These are phyloP conservation scores for Amphiprion ocellaris DNA, from an alignment of 2,113 vertebrate genomes.

Conservation along the genomic window DNA sequence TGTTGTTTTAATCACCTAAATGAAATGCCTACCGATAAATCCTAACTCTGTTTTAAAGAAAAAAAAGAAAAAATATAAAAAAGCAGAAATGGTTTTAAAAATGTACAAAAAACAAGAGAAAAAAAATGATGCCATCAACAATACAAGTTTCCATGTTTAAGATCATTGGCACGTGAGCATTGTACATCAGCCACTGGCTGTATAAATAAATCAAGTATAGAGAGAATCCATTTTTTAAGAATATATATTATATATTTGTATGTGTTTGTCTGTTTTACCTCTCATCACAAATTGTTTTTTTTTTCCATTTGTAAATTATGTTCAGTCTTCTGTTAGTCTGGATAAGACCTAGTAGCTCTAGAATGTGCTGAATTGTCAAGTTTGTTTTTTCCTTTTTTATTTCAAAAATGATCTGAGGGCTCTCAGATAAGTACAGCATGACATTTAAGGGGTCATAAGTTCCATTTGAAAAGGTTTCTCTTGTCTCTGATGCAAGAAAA, in stretches of 20 bases:
- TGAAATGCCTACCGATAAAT: slow-evolving; percentile 77
- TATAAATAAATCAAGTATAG: slow-evolving; percentile 86
- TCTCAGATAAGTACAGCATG: slow-evolving; percentile 67
- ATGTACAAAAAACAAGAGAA: slow-evolving; percentile 57
- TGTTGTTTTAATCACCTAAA: slow-evolving; percentile 88
- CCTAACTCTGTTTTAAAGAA: slow-evolving; percentile 79
- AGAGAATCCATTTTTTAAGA: slow-evolving; percentile 88
- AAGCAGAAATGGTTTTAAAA: slow-evolving; percentile 74
- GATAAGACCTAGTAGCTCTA: slow-evolving; percentile 78
- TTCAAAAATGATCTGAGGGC: slow-evolving; percentile 69
- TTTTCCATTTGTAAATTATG: slow-evolving; percentile 85
- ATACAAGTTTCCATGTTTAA: slow-evolving; percentile 76
- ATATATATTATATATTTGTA: slow-evolving; percentile 89
- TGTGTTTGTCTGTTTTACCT: slow-evolving; percentile 86
- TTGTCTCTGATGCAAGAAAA: slow-evolving; percentile 30
- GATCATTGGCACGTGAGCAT: slow-evolving; percentile 78
- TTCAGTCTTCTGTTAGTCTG: slow-evolving; percentile 73
- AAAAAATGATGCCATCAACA: slow-evolving; percentile 71
- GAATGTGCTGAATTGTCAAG: slow-evolving; percentile 76
- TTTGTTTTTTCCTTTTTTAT: slow-evolving; percentile 43
- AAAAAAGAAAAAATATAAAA: slow-evolving; percentile 49
- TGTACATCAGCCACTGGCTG: slow-evolving; percentile 81
- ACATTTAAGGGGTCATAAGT: slow-evolving; percentile 65
- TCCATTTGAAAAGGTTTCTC: slow-evolving; percentile 59
- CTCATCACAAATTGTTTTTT: slow-evolving; percentile 76